Evolutionary conservation across 2,797 vertebrate species (phyloP), one percentile per base, ranked within the genome.

Genomic region (Helostoma temminkii): DNA sequence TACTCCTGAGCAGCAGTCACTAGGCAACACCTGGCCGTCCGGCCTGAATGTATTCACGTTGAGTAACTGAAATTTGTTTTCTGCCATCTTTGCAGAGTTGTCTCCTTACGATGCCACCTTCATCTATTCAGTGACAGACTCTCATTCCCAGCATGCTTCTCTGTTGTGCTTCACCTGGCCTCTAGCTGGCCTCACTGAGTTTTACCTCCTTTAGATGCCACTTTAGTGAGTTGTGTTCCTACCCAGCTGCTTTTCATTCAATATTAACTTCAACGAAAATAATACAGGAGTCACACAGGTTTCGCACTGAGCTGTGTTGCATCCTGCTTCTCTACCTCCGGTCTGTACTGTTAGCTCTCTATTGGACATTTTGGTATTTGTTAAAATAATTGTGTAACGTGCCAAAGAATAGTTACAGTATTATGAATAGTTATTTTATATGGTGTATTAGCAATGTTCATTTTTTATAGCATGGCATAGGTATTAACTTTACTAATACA

Each of bases 201-300:
- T 48, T 4, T 15, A 30, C 30, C 9, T 53, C 15, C 41, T 16
- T 15, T 5, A 10, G 9, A 36, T 32, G 18, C 66, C 67, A 50
- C 24, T 30, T 71, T 62, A 74, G 43, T 28, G 10, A 25, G 18
- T 50, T n/a, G 47, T 36, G 24, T 61, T 16, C n/a, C 19, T 21
- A 3, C 12, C 47, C 22, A 70, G 73, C 49, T 64, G 47, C 11
- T 69, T 28, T 24, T 66, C 19, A 46, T 48, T 61, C 30, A 39
- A 41, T 69, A 18, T 64, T 32, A 66, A 11, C 24, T 24, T 19
- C 26, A 24, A 11, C 21, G 37, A 67, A 19, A 12, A 41, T 1
- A 10, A 41, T 0, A 16, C 9, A 15, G 3, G 12, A 19, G 34
- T 60, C 24, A 28, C 19, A 18, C 18, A 14, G 8, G 49, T 68